Evolutionary conservation across 2,888 invertebrate species (phyloP).

Genomic region (Apeira syringaria): DNA sequence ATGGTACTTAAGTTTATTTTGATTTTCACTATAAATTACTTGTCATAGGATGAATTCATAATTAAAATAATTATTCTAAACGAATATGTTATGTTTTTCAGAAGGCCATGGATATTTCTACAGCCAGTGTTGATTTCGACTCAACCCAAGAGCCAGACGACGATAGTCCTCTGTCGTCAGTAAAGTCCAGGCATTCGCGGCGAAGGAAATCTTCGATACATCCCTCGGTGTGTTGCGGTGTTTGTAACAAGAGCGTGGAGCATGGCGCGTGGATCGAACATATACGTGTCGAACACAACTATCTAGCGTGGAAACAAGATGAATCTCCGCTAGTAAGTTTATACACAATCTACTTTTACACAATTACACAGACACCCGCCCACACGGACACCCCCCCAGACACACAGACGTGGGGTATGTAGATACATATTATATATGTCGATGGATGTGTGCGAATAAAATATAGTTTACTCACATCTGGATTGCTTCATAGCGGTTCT

Average conservation of each 20-base stretch:
- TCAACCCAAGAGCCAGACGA: neutral
- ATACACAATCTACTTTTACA: no score
- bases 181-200: neutral
- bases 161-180: neutral
- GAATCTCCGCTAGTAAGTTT: neutral
- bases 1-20: no score
- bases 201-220: neutral
- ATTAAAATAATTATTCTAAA: no score
- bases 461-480: no score
- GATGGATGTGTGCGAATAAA: no score
- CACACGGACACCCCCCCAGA: no score
- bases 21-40: no score
- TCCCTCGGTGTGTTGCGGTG: neutral
- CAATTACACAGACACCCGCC: no score
- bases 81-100: conserved; percentile 2
- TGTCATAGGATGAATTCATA: no score
- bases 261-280: neutral
- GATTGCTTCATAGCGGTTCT: no score
- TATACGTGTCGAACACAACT: neutral
- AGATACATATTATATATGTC: no score
- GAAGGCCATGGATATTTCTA: neutral
- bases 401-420: no score
- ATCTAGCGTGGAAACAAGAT: neutral
- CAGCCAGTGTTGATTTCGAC: neutral
- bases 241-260: neutral